phyloP scores from a whole-genome alignment of 92 coral and sea anemone genomes.

The Porites lobata region DNA sequence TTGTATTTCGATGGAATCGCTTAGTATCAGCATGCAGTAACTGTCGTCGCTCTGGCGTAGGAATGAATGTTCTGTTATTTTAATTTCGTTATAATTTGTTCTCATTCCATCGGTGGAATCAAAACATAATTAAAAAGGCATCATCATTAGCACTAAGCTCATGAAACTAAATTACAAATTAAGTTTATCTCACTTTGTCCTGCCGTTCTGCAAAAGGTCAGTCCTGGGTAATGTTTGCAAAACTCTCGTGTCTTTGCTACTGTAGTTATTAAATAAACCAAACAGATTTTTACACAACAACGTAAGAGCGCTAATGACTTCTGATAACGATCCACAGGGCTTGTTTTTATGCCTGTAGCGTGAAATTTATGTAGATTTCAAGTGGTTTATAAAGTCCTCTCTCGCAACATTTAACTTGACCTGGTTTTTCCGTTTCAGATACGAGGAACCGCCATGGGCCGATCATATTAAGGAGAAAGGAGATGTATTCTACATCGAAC shows the following conservation, averaged over 20 bases:
- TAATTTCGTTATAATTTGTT: constrained; percentile 33
- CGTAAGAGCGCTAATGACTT: constrained; percentile 7
- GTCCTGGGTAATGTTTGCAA: background rate
- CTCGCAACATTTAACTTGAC: constrained; percentile 23
- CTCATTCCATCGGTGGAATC: constrained; percentile 2
- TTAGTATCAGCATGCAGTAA: too few species aligned
- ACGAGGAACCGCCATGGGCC: constrained; percentile 98
- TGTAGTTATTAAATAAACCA: background rate
- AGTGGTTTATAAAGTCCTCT: background rate
- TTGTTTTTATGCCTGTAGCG: constrained; percentile 23
- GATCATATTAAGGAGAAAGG: constrained; percentile 94
- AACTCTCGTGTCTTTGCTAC: background rate
- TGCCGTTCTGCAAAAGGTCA: background rate
- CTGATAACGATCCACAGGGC: constrained; percentile 22
- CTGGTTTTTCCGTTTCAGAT: constrained; percentile 54
- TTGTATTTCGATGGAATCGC: too few species aligned
- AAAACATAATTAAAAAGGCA: constrained; percentile 22
- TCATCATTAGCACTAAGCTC: constrained; percentile 26
- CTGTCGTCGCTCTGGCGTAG: background rate
- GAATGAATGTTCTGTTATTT: constrained; percentile 7
- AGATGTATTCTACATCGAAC: constrained; percentile 95
- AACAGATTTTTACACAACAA: background rate
- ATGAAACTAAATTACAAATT: background rate
- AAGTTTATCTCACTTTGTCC: background rate
- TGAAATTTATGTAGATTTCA: constrained; percentile 54